Evolutionary conservation across 2,113 vertebrate genomes (phyloP), one percentile per base, ranked within the genome.

Genomic region (Engystomops pustulosus): DNA sequence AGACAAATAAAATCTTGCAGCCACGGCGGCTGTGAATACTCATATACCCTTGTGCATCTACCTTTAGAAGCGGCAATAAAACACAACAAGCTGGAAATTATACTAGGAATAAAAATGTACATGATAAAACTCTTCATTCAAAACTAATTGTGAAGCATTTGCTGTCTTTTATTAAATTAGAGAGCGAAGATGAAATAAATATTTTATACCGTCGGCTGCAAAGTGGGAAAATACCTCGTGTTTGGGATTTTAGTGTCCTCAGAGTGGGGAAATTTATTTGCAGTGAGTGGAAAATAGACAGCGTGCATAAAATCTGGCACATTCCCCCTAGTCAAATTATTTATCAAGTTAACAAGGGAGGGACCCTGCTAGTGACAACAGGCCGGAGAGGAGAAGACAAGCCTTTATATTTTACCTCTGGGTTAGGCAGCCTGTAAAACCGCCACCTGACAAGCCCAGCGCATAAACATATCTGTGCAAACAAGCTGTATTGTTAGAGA

Each of bases 271-370:
- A 96, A 97, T 98, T 98, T 97, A 98, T 98, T 98, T 97, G 96
- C 95, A 95, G 95, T 94, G 94, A 93, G 95, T 93, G 96, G 94
- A 97, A 97, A 96, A 95, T 93, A 97, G 96, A 97, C 96, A 96
- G 96, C 93, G 90, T 93, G 94, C 95, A 95, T 95, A 97, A 98
- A 94, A 97, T 96, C 96, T 75, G 95, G 95, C 96, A 94, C 94
- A 95, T 96, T 97, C 95, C 94, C 94, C 87, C 95, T 96, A 96
- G 96, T 95, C 95, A 97, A 97, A 96, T 96, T 97, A 96, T 98
- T 98, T 96, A 97, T 98, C 97, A 98, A 97, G 95, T 96, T 96
- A 98, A 98, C 95, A 96, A 98, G 97, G 94, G 94, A 95, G 91
- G 95, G 94, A 96, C 95, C 94, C 95, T 95, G 95, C 95, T 93